Percentiles rank a stretch among this genome's conserved stretches.
Conservation (phyloP, 2,888 invertebrate species). For the Apotomis turbidana region DNA sequence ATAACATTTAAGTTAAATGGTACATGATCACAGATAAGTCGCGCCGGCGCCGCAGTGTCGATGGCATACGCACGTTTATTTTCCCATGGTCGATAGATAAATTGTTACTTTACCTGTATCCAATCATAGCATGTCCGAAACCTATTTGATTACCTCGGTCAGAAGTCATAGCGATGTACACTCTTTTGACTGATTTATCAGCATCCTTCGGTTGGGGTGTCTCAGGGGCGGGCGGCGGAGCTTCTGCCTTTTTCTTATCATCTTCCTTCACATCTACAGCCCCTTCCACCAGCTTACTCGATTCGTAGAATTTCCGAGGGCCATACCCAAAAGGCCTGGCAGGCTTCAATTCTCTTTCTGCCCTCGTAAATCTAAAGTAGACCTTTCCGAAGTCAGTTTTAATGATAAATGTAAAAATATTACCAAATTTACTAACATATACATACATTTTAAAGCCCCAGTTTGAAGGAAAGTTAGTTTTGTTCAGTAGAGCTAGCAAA, state of each 20-base stretch:
- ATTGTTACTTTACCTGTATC: not conserved
- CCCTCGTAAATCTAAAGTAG: conserved; percentile 86
- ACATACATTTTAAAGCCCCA: too few species aligned
- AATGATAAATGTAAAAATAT: too few species aligned
- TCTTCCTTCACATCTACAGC: conserved; percentile 53
- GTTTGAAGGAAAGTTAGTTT: too few species aligned
- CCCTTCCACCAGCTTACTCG: conserved; percentile 61
- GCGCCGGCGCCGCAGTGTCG: too few species aligned
- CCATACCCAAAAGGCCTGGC: conserved; percentile 89
- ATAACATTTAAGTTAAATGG: too few species aligned
- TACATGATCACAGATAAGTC: too few species aligned
- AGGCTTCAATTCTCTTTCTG: conserved; percentile 88
- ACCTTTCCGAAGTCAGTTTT: too few species aligned
- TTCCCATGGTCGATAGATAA: too few species aligned
- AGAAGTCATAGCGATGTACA: conserved; percentile 89
- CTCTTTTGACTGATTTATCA: conserved; percentile 57
- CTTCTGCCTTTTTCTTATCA: conserved; percentile 52
- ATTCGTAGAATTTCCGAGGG: conserved; percentile 86
- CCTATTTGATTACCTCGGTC: conserved; percentile 81
- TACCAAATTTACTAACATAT: too few species aligned
- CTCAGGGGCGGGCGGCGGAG: conserved; percentile 75
- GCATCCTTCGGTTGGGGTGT: conserved; percentile 54
- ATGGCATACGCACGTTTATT: not conserved
- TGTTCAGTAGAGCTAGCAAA: too few species aligned
- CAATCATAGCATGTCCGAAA: not conserved